Conservation (phyloP, 2,888 invertebrate genomes). For the Zhuqinia jingwanae region DNA sequence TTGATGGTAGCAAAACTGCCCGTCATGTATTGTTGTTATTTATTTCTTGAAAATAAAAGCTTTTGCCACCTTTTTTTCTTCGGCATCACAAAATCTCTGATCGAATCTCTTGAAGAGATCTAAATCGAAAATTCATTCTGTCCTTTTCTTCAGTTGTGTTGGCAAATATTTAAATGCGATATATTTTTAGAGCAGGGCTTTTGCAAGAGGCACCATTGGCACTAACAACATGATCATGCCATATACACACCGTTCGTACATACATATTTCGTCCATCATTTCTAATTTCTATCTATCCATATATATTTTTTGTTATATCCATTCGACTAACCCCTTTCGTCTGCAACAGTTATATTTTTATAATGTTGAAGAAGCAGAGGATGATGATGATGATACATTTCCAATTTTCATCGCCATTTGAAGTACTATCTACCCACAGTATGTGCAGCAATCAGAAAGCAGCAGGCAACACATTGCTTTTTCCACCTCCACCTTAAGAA, state of each 20-base stretch:
- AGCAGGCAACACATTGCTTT: not conserved
- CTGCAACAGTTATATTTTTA: slow-evolving; percentile 46
- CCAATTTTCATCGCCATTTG: slow-evolving; percentile 32
- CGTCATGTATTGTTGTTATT: slow-evolving; percentile 28
- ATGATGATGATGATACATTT: slow-evolving; percentile 28
- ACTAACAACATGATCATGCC: not conserved
- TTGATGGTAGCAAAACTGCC: not conserved
- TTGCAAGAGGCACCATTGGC: slow-evolving; percentile 7
- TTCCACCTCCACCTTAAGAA: not conserved
- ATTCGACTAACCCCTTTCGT: slow-evolving; percentile 12
- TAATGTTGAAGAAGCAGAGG: not conserved
- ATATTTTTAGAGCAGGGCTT: slow-evolving; percentile 21
- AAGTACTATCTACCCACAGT: slow-evolving; percentile 2
- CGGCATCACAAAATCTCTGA: not conserved
- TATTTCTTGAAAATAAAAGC: not conserved
- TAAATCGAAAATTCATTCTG: slow-evolving; percentile 46
- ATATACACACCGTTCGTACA: not conserved
- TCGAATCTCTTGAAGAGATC: slow-evolving; percentile 29
- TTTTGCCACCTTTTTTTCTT: slow-evolving; percentile 10
- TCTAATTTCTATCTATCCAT: not conserved
- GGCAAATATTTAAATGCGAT: slow-evolving; percentile 35
- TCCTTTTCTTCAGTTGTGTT: slow-evolving; percentile 22
- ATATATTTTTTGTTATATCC: not conserved
- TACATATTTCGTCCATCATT: not conserved
- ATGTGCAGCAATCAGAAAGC: not conserved